phyloP scores from a whole-genome alignment of 1,140 invertebrate species.

The Philotrypesis tridentata region DNA sequence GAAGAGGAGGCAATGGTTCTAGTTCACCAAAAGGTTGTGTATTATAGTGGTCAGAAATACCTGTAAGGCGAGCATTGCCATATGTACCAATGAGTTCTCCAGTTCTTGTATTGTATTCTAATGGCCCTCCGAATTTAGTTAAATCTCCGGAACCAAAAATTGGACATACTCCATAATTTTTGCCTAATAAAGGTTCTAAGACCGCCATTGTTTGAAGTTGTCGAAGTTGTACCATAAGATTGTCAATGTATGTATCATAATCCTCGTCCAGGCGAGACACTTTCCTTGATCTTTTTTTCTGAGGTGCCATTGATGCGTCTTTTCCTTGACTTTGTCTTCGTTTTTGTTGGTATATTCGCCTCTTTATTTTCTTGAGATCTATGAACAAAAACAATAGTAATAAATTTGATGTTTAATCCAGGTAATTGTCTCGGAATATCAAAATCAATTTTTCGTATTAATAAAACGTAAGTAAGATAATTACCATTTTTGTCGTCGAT shows the following conservation, averaged over 20 bases:
- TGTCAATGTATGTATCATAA: conserved; percentile 92
- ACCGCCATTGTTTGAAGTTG: conserved; percentile 89
- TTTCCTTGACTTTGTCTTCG: conserved; percentile 80
- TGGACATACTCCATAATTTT: conserved; percentile 87
- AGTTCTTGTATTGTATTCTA: conserved; percentile 80
- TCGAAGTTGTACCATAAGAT: conserved; percentile 87
- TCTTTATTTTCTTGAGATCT: conserved; percentile 86
- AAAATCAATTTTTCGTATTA: conserved; percentile 7
- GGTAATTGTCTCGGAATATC: background rate
- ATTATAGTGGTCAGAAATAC: conserved; percentile 85
- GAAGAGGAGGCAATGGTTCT: conserved; percentile 81
- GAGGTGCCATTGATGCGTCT: conserved; percentile 73
- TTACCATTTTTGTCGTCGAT: conserved; percentile 72
- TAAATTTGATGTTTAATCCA: background rate
- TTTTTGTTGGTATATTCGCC: conserved; percentile 89
- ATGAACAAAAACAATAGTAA: conserved; percentile 41
- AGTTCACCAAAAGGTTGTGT: conserved; percentile 87
- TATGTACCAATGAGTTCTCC: conserved; percentile 87
- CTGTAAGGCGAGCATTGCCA: conserved; percentile 82
- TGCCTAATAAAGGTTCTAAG: conserved; percentile 88
- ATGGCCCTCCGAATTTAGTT: conserved; percentile 79
- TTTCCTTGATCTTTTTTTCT: conserved; percentile 88
- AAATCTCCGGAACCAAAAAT: conserved; percentile 88
- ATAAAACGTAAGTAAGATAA: conserved; percentile 21
- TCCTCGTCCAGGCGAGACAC: conserved; percentile 91